These are phyloP conservation scores for Hypanus sabinus DNA, from an alignment of 2,113 vertebrate species.

Conservation along the genomic window DNA sequence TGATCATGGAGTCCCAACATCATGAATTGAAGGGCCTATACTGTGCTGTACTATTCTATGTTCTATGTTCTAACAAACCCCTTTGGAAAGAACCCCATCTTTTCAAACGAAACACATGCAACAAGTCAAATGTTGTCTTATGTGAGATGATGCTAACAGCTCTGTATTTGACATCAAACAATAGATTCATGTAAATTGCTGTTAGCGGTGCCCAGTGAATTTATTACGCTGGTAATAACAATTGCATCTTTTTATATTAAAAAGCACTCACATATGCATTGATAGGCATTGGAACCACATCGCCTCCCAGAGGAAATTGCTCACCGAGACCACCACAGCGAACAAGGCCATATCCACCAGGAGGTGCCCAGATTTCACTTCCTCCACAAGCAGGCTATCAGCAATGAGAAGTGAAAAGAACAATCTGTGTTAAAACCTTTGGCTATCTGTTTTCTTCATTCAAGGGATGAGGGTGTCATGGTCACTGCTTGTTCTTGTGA, in stretches of 20 bases:
- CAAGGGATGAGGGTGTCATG: neutral
- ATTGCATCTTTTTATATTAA: neutral
- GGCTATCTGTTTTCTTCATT: neutral
- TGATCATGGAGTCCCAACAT: too few species aligned
- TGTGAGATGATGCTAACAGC: neutral
- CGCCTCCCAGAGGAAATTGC: neutral
- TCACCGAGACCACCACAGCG: neutral
- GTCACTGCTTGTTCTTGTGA: too few species aligned
- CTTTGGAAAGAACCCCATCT: neutral
- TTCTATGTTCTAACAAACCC: neutral
- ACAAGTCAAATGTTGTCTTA: neutral
- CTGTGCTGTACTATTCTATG: too few species aligned
- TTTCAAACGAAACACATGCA: neutral
- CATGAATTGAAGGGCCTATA: too few species aligned
- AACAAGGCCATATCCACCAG: neutral
- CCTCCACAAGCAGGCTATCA: neutral
- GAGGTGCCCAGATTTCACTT: constrained; percentile 2
- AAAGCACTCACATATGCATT: neutral
- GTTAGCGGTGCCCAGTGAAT: neutral
- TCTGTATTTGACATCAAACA: neutral
- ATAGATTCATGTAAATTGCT: neutral
- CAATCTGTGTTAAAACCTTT: neutral
- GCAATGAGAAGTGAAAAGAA: neutral
- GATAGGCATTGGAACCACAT: neutral
- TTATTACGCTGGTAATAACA: neutral